These are phyloP conservation scores for Kradibia gibbosae DNA, from an alignment of 1,140 invertebrate species.

Conservation along the genomic window DNA sequence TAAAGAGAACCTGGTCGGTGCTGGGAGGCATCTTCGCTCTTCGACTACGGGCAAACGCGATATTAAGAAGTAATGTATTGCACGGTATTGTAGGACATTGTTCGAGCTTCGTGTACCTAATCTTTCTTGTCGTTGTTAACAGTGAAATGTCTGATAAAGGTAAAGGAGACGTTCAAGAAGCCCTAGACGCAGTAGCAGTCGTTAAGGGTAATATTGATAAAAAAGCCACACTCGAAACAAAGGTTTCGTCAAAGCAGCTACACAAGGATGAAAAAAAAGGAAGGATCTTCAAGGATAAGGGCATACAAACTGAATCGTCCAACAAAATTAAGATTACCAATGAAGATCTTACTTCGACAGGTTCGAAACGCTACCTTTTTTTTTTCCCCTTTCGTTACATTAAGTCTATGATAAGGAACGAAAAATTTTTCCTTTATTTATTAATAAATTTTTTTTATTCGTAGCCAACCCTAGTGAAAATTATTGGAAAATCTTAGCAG, in stretches of 20 bases:
- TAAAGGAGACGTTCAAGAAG: slow-evolving; percentile 51
- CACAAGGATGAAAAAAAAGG: slow-evolving; percentile 58
- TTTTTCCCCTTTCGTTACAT: no score
- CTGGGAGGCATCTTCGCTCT: slow-evolving; percentile 63
- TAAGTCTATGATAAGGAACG: no score
- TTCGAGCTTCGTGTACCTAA: no score
- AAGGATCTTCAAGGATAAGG: slow-evolving; percentile 71
- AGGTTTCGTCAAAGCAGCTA: slow-evolving; percentile 50
- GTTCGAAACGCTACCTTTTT: slow-evolving; percentile 50
- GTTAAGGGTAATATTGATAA: slow-evolving; percentile 22
- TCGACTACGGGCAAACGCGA: slow-evolving; percentile 53
- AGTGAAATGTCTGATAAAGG: slow-evolving; percentile 57
- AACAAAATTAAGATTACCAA: slow-evolving; percentile 72
- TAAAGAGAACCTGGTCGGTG: slow-evolving; percentile 79
- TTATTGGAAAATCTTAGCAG: slow-evolving; percentile 80
- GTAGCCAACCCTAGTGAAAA: slow-evolving; percentile 76
- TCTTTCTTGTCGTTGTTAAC: slow-evolving; percentile 39
- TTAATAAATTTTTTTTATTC: background rate
- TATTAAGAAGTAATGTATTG: slow-evolving; percentile 62
- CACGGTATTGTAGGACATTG: no score
- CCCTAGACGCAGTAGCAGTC: slow-evolving; percentile 28
- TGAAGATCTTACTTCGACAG: slow-evolving; percentile 77
- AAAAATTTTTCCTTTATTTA: background rate
- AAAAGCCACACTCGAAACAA: slow-evolving; percentile 32
- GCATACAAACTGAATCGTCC: slow-evolving; percentile 72